Evolutionary conservation across 2,797 vertebrate genomes (phyloP).

Genomic region (Ptychobarbus kaznakovi): DNA sequence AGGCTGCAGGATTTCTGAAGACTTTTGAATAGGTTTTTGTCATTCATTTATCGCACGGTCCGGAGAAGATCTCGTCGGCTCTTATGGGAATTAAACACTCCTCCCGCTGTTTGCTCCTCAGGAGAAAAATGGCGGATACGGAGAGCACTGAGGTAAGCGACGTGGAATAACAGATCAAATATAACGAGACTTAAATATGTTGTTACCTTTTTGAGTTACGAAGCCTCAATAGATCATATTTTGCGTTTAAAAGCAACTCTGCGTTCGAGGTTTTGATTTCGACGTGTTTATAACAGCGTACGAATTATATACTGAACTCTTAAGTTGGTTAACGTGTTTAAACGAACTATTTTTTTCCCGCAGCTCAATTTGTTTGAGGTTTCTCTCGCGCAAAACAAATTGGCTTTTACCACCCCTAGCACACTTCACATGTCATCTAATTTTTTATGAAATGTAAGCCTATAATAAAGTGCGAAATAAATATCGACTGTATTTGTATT

Average conservation of each 20-base stretch:
- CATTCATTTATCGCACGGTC: conserved; percentile 51
- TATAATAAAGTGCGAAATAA: not conserved
- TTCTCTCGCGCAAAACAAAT: no score
- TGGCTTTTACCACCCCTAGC: not conserved
- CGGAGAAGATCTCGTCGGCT: conserved; percentile 71
- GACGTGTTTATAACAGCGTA: not conserved
- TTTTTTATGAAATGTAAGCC: not conserved
- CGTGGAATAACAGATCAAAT: not conserved
- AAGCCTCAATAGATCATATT: not conserved
- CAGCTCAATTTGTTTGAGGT: not conserved
- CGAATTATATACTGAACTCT: not conserved
- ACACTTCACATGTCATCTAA: not conserved
- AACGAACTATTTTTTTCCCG: not conserved
- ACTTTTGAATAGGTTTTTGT: conserved; percentile 37
- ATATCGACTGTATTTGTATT: not conserved
- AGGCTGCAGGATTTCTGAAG: not conserved
- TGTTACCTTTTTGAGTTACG: not conserved
- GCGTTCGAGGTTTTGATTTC: not conserved
- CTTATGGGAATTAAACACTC: conserved; percentile 91
- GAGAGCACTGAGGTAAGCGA: conserved; percentile 78
- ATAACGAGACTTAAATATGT: not conserved
- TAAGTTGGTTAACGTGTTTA: not conserved
- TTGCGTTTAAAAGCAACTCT: not conserved
- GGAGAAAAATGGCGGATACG: conserved; percentile 97
- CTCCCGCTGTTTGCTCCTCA: conserved; percentile 95